These are phyloP conservation scores for Sigmodon hispidus DNA, from an alignment of 2,113 vertebrate species.

Conservation along the genomic window DNA sequence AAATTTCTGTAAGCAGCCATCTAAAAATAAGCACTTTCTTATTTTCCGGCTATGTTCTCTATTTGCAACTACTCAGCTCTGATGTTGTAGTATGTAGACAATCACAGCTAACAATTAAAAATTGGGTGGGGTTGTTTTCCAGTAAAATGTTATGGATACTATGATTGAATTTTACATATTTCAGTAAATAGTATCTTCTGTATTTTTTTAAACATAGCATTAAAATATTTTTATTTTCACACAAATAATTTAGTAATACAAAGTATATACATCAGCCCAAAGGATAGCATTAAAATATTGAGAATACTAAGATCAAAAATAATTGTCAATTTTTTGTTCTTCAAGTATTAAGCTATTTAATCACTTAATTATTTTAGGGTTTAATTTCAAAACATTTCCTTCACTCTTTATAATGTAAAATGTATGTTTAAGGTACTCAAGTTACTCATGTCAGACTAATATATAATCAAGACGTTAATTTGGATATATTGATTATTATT, in stretches of 20 bases:
- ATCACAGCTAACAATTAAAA: neutral
- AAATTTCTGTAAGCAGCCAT: neutral
- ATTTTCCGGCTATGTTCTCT: neutral
- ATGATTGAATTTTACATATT: neutral
- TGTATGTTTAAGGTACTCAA: neutral
- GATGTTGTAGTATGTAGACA: neutral
- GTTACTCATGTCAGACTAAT: neutral
- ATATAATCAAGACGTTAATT: neutral
- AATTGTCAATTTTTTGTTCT: neutral
- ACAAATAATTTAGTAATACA: too few species aligned
- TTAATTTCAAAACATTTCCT: neutral
- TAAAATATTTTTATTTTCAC: neutral
- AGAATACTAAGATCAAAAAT: neutral
- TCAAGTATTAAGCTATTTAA: neutral
- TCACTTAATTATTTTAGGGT: neutral
- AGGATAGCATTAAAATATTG: neutral
- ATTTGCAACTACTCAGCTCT: neutral
- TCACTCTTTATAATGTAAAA: neutral
- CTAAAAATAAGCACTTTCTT: neutral
- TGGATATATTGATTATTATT: neutral
- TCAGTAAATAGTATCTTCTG: neutral
- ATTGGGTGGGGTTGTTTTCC: neutral
- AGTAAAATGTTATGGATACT: neutral
- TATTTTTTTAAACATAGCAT: neutral
- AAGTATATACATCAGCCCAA: neutral